These are phyloP conservation scores for Semicossyphus pulcher DNA, from an alignment of 2,113 vertebrate genomes.

Conservation along the genomic window DNA sequence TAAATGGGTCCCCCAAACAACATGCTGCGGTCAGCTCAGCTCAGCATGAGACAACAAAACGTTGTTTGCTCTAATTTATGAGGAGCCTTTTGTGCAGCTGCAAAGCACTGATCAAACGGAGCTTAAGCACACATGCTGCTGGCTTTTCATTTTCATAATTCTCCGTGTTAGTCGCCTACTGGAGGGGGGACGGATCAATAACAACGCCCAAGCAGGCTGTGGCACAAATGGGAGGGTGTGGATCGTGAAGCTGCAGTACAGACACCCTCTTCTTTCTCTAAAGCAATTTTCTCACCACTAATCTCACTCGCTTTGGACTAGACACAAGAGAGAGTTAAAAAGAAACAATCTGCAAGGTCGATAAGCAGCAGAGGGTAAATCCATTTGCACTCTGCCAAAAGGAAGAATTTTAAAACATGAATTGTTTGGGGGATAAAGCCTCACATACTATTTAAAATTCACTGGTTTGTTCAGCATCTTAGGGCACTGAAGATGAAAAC, in stretches of 20 bases:
- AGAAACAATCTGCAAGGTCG: constrained; percentile 66
- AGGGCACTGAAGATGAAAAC: constrained; percentile 18
- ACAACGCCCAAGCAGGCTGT: constrained; percentile 38
- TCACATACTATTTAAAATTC: constrained; percentile 36
- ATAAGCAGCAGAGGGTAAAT: constrained; percentile 59
- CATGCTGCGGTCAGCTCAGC: constrained; percentile 51
- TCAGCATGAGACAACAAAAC: constrained; percentile 53
- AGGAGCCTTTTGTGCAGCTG: constrained; percentile 60
- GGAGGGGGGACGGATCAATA: constrained; percentile 58
- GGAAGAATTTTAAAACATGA: constrained; percentile 40
- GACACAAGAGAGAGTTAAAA: constrained; percentile 56
- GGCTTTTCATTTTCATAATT: constrained; percentile 76
- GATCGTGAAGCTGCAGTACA: constrained; percentile 34
- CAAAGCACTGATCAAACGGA: constrained; percentile 67
- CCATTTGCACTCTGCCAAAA: constrained; percentile 45
- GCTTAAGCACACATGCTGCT: constrained; percentile 48
- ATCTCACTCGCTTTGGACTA: constrained; percentile 47
- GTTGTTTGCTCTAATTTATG: constrained; percentile 65
- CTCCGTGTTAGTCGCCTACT: constrained; percentile 53
- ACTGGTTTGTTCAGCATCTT: constrained; percentile 29
- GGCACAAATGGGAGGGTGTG: constrained; percentile 24
- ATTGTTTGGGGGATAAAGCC: constrained; percentile 45
- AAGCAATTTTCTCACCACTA: constrained; percentile 52
- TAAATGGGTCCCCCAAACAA: constrained; percentile 33
- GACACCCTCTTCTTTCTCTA: constrained; percentile 46